Conservation (phyloP, 2,797 vertebrate species). For the Lutjanus campechanus region DNA sequence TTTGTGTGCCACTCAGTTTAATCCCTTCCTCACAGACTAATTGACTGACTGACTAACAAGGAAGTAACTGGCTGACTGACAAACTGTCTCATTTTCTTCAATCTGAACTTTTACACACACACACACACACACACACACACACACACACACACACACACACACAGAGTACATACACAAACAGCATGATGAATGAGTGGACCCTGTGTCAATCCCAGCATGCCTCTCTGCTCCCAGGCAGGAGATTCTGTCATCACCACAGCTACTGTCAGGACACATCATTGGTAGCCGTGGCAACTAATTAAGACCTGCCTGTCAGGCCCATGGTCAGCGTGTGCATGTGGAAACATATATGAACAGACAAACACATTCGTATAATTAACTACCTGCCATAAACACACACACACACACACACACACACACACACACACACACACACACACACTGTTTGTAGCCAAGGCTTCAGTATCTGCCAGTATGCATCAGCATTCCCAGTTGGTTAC, state of each 20-base stretch:
- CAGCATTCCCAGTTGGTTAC: conserved; percentile 50
- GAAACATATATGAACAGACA: conserved; percentile 51
- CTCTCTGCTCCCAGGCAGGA: conserved; percentile 69
- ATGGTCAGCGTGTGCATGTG: conserved; percentile 59
- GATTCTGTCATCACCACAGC: conserved; percentile 76
- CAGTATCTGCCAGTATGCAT: conserved; percentile 59
- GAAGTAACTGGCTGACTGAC: conserved; percentile 56
- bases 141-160: conserved; percentile 15
- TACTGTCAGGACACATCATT: conserved; percentile 76
- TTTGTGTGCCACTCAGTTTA: conserved; percentile 35
- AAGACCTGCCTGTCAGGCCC: conserved; percentile 76
- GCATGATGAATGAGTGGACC: conserved; percentile 61
- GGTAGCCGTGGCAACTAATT: conserved; percentile 78
- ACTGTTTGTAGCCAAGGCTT: conserved; percentile 11
- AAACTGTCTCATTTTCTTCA: conserved; percentile 37
- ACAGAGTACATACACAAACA: conserved; percentile 44
- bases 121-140: conserved; percentile 13
- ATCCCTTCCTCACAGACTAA: conserved; percentile 48
- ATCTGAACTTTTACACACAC: conserved; percentile 42
- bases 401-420: conserved; percentile 1
- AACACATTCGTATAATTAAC: conserved; percentile 68
- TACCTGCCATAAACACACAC: conserved; percentile 62
- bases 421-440: background rate
- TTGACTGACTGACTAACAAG: conserved; percentile 59
- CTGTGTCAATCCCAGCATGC: conserved; percentile 78